phyloP scores from a whole-genome alignment of 1,140 invertebrate species.

The Nebria ingens region DNA sequence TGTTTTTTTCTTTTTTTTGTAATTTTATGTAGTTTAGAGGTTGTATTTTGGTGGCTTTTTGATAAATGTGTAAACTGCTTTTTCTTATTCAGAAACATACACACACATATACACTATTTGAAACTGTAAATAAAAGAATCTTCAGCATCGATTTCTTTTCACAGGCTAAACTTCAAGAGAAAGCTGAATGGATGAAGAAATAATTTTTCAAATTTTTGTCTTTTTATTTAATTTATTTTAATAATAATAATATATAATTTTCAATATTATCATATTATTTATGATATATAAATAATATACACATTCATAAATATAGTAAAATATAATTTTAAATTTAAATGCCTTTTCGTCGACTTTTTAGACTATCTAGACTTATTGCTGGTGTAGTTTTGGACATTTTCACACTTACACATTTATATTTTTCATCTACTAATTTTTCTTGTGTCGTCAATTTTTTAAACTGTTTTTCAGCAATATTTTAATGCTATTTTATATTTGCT shows the following conservation, averaged over 20 bases:
- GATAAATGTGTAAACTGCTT: not conserved
- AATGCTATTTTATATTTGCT: not conserved
- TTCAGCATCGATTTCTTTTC: constrained; percentile 25
- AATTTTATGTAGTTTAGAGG: not conserved
- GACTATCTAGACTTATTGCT: too few species aligned
- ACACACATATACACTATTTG: constrained; percentile 4
- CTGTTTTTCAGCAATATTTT: not conserved
- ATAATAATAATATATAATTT: constrained; percentile 11
- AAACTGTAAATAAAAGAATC: constrained; percentile 9
- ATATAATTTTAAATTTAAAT: too few species aligned
- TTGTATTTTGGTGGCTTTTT: not conserved
- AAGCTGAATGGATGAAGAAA: constrained; percentile 71
- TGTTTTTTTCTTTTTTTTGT: not conserved
- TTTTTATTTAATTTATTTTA: constrained; percentile 30
- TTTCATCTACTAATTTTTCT: not conserved
- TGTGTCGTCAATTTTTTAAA: not conserved
- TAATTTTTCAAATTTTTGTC: constrained; percentile 28
- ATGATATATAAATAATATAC: too few species aligned
- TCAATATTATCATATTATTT: constrained; percentile 3
- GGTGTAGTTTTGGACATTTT: too few species aligned
- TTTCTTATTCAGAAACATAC: not conserved
- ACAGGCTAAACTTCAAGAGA: constrained; percentile 70
- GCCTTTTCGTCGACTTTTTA: too few species aligned
- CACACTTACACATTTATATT: not conserved
- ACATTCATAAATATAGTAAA: too few species aligned